Base-by-base conservation (phyloP, 2,888 invertebrate genomes). In the Minunthozetes semirufus region DNA sequence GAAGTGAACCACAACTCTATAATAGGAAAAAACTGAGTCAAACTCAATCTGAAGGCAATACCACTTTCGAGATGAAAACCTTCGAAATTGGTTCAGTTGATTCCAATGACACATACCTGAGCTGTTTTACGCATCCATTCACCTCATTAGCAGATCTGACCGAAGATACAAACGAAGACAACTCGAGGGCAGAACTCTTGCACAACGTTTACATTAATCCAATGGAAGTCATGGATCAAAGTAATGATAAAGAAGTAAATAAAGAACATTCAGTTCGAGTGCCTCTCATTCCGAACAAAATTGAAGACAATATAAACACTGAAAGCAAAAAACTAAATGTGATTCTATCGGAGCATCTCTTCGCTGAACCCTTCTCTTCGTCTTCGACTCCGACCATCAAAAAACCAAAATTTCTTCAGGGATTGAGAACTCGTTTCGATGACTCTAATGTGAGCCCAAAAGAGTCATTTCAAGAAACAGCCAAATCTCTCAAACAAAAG, bases 41-140 rank as follows among this genome's bases (percentile, higher is more conserved):
- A 59, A 59, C 4, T 5, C 59, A 59, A 11, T 27, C 9, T 13
- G 59, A 59, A 11, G 59, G 22, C 27, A 19, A 15, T 2, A 2
- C 59, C 25, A 27, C 13, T 27, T 50, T 73, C n/a, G 73, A 73
- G 29, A 73, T 73, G 73, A 73, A 68, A 22, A 73, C 38, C 22
- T 50, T 53, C 11, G 72, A 72, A 6, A 17, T 61, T 0, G 73
- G 27, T 17, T 74, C 50, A 29, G 19, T 59, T 15, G 86, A 87
- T 86, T 90, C 93, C 85, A 90, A 93, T 82, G 95, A 95, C 85
- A 95, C 95, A 80, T 96, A 93, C 85, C 93, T 93, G 84, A 94
- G 93, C 85, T 95, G 95, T 87, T 91, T 93, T 86, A 94, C 95
- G 82, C 94, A 94, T 87, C 93, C 93, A 82, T 93, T 91, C 86